phyloP scores from a whole-genome alignment of 2,797 vertebrate genomes.

The Kryptolebias ocellatus region DNA sequence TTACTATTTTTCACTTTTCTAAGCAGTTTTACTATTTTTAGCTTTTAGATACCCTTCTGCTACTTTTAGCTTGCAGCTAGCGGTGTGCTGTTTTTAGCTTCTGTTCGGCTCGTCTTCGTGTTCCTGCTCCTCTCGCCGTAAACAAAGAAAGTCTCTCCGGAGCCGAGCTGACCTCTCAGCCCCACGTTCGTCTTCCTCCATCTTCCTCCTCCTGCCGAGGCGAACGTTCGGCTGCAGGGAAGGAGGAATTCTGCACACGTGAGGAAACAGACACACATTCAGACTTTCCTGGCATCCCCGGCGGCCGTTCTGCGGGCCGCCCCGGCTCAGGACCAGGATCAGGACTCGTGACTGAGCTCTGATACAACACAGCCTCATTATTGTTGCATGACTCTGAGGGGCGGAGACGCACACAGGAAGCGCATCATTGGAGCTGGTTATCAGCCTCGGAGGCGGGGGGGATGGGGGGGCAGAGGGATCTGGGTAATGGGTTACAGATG shows the following conservation, averaged over 20 bases:
- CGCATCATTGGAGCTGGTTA: slow-evolving; percentile 43
- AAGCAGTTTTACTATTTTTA: too few species aligned
- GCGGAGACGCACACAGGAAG: slow-evolving; percentile 53
- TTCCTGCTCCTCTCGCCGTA: neutral
- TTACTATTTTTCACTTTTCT: too few species aligned
- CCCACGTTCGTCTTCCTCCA: too few species aligned
- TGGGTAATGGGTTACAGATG: slow-evolving; percentile 70
- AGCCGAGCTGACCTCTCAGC: too few species aligned
- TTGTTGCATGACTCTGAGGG: slow-evolving; percentile 42
- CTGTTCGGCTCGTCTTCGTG: too few species aligned
- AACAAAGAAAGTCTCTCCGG: neutral
- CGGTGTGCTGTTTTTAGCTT: too few species aligned
- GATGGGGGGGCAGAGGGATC: slow-evolving; percentile 26
- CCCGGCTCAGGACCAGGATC: slow-evolving; percentile 15
- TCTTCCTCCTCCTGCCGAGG: too few species aligned
- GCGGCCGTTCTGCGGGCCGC: neutral
- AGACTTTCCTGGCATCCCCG: slow-evolving; percentile 24
- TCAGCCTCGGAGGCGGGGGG: neutral
- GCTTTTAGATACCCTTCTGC: too few species aligned
- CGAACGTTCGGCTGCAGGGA: too few species aligned
- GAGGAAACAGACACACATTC: slow-evolving; percentile 28
- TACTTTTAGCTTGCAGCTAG: too few species aligned
- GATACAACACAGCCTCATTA: slow-evolving; percentile 48
- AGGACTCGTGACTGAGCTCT: slow-evolving; percentile 39
- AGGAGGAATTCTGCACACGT: neutral